A percentile compares a stretch with the other conserved stretches of the same genome.
These are phyloP conservation scores for Unio pictorum DNA, from an alignment of 2,888 invertebrate species.

Conservation along the genomic window DNA sequence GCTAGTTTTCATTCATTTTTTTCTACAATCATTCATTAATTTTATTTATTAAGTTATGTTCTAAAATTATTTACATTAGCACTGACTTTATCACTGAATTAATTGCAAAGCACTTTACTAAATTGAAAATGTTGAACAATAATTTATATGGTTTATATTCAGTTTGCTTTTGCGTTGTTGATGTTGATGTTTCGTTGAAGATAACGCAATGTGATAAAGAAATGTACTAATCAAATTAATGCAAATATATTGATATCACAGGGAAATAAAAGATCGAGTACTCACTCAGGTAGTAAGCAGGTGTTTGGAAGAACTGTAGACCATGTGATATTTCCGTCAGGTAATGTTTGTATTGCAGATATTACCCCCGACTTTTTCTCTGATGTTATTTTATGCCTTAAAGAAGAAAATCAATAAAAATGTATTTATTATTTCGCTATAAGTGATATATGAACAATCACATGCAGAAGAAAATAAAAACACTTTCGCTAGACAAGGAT, in stretches of 20 bases:
- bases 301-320: slow-evolving; percentile 85
- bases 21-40: background rate
- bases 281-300: slow-evolving; percentile 82
- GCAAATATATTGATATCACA: background rate
- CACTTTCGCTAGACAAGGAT: too few relatives aligned
- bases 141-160: too few relatives aligned
- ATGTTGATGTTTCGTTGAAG: too few relatives aligned
- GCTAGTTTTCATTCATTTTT: background rate
- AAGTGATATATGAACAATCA: background rate
- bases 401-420: slow-evolving; percentile 3
- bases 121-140: too few relatives aligned
- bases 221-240: too few relatives aligned
- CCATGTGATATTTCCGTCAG: slow-evolving; percentile 94
- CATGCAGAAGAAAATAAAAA: too few relatives aligned
- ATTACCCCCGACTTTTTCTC: slow-evolving; percentile 94
- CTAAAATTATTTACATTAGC: too few relatives aligned
- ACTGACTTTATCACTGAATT: too few relatives aligned
- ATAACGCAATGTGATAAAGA: too few relatives aligned
- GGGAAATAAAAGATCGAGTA: slow-evolving; percentile 53
- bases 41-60: too few relatives aligned
- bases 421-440: background rate
- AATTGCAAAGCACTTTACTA: too few relatives aligned
- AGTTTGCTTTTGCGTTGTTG: too few relatives aligned
- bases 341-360: slow-evolving; percentile 88
- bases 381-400: slow-evolving; percentile 86